These are phyloP conservation scores for Petrosia ficiformis DNA, from an alignment of 37 sponge, comb jelly and placozoan genomes.

Conservation along the genomic window DNA sequence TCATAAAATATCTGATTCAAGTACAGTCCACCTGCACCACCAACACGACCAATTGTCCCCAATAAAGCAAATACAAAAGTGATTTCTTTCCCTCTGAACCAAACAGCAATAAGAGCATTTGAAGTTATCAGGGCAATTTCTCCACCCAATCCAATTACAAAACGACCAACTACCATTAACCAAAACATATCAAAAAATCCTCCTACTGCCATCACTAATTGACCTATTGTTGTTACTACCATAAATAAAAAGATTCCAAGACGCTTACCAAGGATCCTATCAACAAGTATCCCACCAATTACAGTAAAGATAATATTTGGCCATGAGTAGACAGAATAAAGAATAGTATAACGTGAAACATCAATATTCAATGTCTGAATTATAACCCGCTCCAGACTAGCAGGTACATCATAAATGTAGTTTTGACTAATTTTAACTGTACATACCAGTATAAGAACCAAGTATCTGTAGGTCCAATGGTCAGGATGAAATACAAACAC, in stretches of 20 bases:
- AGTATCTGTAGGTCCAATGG: no score
- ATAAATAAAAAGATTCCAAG: not conserved
- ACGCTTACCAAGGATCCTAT: not conserved
- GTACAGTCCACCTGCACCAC: not conserved
- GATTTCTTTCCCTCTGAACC: not conserved
- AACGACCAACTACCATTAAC: slow-evolving; percentile 89
- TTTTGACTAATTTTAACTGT: no score
- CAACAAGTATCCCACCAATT: not conserved
- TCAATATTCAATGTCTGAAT: no score
- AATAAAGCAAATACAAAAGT: no score
- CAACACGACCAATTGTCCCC: no score
- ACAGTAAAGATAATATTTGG: no score
- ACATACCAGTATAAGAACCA: no score
- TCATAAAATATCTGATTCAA: not conserved
- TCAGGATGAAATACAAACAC: no score
- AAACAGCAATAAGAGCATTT: not conserved
- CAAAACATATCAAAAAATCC: slow-evolving; percentile 60
- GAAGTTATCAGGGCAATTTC: not conserved
- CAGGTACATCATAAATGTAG: no score
- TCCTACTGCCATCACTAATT: slow-evolving; percentile 35
- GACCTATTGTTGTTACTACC: not conserved
- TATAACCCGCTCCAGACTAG: no score
- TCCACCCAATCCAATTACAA: slow-evolving; percentile 73
- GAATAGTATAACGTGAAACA: no score
- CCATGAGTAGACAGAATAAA: no score